Percentiles rank a stretch among this genome's conserved stretches.
These are phyloP conservation scores for Epistrophe grossulariae DNA, from an alignment of 2,888 invertebrate genomes.

Conservation along the genomic window DNA sequence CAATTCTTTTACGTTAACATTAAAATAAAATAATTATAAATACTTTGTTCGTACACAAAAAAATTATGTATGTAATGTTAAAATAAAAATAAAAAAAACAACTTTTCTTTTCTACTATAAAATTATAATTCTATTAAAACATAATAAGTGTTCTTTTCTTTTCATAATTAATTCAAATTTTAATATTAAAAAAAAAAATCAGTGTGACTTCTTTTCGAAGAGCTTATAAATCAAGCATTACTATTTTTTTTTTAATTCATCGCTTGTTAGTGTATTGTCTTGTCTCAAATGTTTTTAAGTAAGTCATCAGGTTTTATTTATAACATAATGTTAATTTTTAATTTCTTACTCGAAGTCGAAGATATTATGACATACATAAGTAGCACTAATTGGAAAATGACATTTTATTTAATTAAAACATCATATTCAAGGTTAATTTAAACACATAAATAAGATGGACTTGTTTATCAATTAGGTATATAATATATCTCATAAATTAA, in stretches of 20 bases:
- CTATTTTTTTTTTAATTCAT: constrained; percentile 21
- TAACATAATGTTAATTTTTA: neutral
- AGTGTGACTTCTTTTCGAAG: neutral
- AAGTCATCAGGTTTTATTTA: neutral
- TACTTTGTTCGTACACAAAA: too few species aligned
- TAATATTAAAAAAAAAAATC: neutral
- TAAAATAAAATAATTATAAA: too few species aligned
- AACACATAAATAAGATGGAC: constrained; percentile 19
- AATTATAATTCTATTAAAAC: neutral
- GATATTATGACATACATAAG: constrained; percentile 18
- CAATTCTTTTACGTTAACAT: too few species aligned
- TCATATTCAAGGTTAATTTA: constrained; percentile 25
- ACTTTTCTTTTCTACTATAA: too few species aligned
- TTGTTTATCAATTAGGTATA: constrained; percentile 28
- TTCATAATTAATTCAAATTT: neutral
- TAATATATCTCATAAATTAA: neutral
- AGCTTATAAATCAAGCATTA: constrained; percentile 6
- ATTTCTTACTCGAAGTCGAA: neutral
- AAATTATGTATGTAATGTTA: too few species aligned
- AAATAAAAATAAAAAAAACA: too few species aligned
- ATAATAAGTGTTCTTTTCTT: neutral
- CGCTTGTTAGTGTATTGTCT: neutral
- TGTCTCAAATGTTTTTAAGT: neutral
- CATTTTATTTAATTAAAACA: constrained; percentile 18
- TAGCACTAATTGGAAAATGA: constrained; percentile 19